A percentile compares a stretch with the other conserved stretches of the same genome.
Conservation (phyloP, 2,113 vertebrate species). For the Carlito syrichta region DNA sequence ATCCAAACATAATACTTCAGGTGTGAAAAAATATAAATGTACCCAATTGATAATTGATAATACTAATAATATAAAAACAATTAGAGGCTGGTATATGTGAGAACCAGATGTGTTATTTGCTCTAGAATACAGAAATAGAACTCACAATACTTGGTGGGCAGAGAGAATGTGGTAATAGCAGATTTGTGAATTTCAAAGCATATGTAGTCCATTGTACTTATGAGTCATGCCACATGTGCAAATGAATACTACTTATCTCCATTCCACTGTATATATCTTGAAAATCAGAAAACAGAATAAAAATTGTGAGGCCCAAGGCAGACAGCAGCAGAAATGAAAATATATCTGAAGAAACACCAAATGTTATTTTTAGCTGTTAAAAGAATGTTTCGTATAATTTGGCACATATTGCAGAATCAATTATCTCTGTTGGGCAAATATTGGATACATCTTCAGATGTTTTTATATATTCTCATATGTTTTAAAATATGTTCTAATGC, state of each 20-base stretch:
- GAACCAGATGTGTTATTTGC: not conserved
- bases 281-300: slow-evolving; percentile 77
- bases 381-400: slow-evolving; percentile 40
- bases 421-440: slow-evolving; percentile 64
- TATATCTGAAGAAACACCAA: slow-evolving; percentile 73
- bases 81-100: not conserved
- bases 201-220: not conserved
- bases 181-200: not conserved
- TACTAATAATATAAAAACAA: not conserved
- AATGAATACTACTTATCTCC: slow-evolving; percentile 71
- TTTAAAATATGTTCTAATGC: slow-evolving; percentile 62
- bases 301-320: slow-evolving; percentile 76
- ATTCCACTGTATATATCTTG: slow-evolving; percentile 66
- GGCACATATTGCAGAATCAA: slow-evolving; percentile 44
- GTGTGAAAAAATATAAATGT: not conserved
- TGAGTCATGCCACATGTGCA: not conserved
- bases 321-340: slow-evolving; percentile 79
- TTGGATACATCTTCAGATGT: slow-evolving; percentile 49
- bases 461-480: slow-evolving; percentile 58
- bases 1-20: not conserved
- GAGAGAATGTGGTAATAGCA: not conserved
- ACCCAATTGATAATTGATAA: no score
- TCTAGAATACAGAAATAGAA: not conserved
- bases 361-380: slow-evolving; percentile 56
- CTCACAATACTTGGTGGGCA: not conserved